Conservation (phyloP, 1,140 invertebrate species). For the Drosophila nebulosa region DNA sequence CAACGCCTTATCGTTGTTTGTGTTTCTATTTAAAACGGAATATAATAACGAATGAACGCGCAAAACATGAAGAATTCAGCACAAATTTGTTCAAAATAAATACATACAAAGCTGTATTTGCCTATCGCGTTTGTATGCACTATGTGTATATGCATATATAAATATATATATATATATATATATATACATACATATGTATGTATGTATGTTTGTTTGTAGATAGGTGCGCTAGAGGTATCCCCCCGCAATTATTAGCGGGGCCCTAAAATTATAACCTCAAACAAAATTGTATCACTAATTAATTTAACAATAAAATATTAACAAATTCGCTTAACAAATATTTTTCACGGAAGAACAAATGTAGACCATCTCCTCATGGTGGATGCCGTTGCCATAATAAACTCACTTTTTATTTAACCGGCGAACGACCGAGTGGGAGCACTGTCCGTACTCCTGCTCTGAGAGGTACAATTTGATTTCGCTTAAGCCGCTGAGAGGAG, state of each 20-base stretch:
- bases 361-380: slow-evolving; percentile 45
- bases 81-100: slow-evolving; percentile 60
- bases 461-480: slow-evolving; percentile 47
- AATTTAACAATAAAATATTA: slow-evolving; percentile 19
- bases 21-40: slow-evolving; percentile 65
- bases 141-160: neutral
- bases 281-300: slow-evolving; percentile 32
- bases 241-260: neutral
- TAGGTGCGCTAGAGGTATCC: neutral
- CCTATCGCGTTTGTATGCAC: slow-evolving; percentile 16
- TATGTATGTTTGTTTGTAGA: neutral
- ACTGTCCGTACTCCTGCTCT: slow-evolving; percentile 44
- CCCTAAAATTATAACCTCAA: slow-evolving; percentile 36
- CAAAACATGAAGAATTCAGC: slow-evolving; percentile 58
- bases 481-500: slow-evolving; percentile 32
- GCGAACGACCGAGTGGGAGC: slow-evolving; percentile 26
- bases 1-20: slow-evolving; percentile 40
- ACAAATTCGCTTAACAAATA: slow-evolving; percentile 1
- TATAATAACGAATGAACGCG: slow-evolving; percentile 42
- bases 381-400: slow-evolving; percentile 67
- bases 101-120: slow-evolving; percentile 43
- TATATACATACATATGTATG: neutral
- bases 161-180: neutral
- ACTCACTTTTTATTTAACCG: slow-evolving; percentile 61
- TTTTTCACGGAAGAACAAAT: slow-evolving; percentile 25